Base-by-base conservation (phyloP, 2,888 invertebrate genomes). In the Marronus borbonicus region DNA sequence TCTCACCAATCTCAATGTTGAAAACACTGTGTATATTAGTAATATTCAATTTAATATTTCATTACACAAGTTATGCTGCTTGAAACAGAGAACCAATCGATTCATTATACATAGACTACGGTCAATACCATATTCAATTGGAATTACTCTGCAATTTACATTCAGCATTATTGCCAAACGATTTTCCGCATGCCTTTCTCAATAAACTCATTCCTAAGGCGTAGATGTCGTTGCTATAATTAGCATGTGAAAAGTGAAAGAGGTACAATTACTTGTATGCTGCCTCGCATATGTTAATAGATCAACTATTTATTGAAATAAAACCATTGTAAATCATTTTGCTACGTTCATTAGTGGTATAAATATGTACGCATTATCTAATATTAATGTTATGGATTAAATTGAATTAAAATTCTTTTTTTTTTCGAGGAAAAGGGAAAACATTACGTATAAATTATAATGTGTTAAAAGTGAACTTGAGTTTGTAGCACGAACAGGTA, bases 211-310 rank as follows among this genome's bases (percentile, higher is more conserved):
- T 10, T 58, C 44, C 55, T 58, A 20, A 20, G 17, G 55, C 20
- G 20, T 17, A 58, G 31, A 36, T 20, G 20, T 58, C n/a, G 20
- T 20, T 58, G 55, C 55, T 44, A 44, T 44, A 58, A 58, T 58
- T 58, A 58, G 20, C 55, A 20, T 58, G 10, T 58, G 55, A 58
- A 58, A 58, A 58, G 52, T 66, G 66, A 77, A 62, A 76, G 55
- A 58, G 20, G 55, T 58, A 58, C 44, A 12, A 44, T 44, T 44
- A 12, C 2, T 44, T 44, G 44, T 44, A 44, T 8, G 12, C 8
- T 44, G 44, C 44, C 12, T 44, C 10, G 44, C 44, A 8, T 44
- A 44, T 44, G 44, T 44, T 44, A 44, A 44, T 44, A 44, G 12
- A 44, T 44, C 44, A 8, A 44, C 8, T 44, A 44, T 8, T 44